Evolutionary conservation across 2,888 invertebrate species (phyloP).

Genomic region (Lasioglossum oenotherae): DNA sequence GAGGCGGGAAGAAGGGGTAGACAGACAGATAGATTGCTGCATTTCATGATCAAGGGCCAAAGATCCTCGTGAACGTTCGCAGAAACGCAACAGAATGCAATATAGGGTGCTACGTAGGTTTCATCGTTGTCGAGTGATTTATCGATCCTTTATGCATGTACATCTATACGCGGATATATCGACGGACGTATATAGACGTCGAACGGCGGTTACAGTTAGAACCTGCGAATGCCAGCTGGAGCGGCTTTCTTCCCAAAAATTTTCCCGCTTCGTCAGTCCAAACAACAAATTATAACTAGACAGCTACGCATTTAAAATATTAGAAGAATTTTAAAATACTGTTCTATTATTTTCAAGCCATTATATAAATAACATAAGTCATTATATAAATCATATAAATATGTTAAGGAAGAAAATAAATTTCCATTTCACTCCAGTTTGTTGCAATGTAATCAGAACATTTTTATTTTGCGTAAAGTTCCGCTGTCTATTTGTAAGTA

Average conservation of each 20-base stretch:
- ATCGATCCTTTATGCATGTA: conserved; percentile 39
- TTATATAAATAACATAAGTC: no score
- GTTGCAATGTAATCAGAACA: no score
- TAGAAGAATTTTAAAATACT: no score
- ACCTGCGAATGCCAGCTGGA: background rate
- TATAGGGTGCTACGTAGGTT: conserved; percentile 50
- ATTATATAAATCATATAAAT: no score
- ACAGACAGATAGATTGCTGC: conserved; percentile 57
- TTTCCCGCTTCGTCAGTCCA: background rate
- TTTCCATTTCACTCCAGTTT: no score
- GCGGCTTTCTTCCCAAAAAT: background rate
- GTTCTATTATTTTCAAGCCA: no score
- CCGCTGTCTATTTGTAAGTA: no score
- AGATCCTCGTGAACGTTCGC: conserved; percentile 47
- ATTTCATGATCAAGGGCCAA: conserved; percentile 63
- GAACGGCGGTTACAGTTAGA: conserved; percentile 32
- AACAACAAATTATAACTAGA: no score
- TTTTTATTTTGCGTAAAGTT: no score
- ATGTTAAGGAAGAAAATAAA: no score
- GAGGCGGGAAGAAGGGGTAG: conserved; percentile 27
- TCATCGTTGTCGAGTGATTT: conserved; percentile 50
- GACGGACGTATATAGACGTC: conserved; percentile 37
- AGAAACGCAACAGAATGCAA: conserved; percentile 46
- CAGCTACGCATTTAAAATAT: no score
- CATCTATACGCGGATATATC: conserved; percentile 10